phyloP scores from a whole-genome alignment of 2,113 vertebrate genomes.

The Uropsilus gracilis region DNA sequence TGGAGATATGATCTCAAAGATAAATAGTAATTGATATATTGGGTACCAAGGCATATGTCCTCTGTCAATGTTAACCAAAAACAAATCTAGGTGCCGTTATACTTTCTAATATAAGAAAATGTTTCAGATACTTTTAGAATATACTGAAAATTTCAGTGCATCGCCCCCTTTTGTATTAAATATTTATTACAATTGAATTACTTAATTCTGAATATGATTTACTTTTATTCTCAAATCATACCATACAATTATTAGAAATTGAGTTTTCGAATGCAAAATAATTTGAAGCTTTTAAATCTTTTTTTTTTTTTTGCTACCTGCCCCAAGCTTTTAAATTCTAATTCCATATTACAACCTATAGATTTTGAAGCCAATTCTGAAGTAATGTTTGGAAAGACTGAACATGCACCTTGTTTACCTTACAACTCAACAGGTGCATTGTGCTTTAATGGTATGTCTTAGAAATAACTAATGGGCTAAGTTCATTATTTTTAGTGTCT shows the following conservation, averaged over 20 bases:
- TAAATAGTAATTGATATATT: neutral
- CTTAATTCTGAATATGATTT: neutral
- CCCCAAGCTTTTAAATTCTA: neutral
- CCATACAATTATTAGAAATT: neutral
- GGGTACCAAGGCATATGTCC: neutral
- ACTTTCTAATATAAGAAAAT: neutral
- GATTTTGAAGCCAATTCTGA: neutral
- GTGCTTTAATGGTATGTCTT: neutral
- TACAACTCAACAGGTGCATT: rapidly evolving
- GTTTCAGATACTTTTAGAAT: conserved; percentile 1
- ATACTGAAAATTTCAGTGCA: neutral
- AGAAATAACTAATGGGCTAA: neutral
- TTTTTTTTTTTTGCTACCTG: too few relatives aligned
- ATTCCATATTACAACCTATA: neutral
- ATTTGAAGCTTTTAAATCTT: neutral
- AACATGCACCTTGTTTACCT: neutral
- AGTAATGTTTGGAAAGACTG: neutral
- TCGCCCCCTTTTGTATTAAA: neutral
- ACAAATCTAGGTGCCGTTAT: neutral
- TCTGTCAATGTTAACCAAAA: neutral
- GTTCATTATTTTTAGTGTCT: neutral
- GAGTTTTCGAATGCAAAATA: neutral
- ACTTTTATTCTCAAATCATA: neutral
- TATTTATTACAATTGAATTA: neutral
- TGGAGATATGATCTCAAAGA: neutral